A percentile compares a stretch with the other conserved stretches of the same genome.
These are phyloP conservation scores for Jordanella pulchra DNA, from an alignment of 2,797 vertebrate species.

Conservation along the genomic window DNA sequence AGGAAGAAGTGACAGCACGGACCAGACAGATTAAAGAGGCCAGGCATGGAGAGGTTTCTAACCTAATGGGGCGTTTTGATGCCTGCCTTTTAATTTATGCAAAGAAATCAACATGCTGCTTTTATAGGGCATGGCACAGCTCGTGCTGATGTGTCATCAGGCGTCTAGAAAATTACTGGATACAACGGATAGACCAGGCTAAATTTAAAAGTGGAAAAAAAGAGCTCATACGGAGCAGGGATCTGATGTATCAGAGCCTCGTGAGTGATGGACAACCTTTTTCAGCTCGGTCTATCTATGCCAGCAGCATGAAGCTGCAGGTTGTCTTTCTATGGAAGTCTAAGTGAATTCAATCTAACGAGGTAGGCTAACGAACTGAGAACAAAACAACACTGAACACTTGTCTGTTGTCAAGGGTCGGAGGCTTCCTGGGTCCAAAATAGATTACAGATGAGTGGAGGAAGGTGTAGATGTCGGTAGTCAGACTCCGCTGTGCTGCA, in stretches of 20 bases:
- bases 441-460: conserved; percentile 8
- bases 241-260: conserved; percentile 57
- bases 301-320: conserved; percentile 46
- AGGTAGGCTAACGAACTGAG: conserved; percentile 54
- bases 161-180: conserved; percentile 63
- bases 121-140: conserved; percentile 51
- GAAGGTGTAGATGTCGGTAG: conserved; percentile 27
- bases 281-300: conserved; percentile 41
- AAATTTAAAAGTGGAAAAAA: conserved; percentile 67
- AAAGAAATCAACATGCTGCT: conserved; percentile 44
- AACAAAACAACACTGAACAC: conserved; percentile 49
- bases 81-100: conserved; percentile 55
- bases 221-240: conserved; percentile 44
- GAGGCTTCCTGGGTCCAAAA: conserved; percentile 45
- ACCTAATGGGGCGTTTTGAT: conserved; percentile 55
- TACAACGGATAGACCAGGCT: conserved; percentile 56
- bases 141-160: conserved; percentile 64
- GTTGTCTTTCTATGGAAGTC: conserved; percentile 46
- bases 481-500: conserved; percentile 22
- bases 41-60: conserved; percentile 37
- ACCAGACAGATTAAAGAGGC: conserved; percentile 46
- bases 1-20: conserved; percentile 54
- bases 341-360: conserved; percentile 63
- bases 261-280: conserved; percentile 51
- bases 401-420: conserved; percentile 42